A percentile compares a stretch with the other conserved stretches of the same genome.
phyloP scores from a whole-genome alignment of 2,888 invertebrate genomes.

The Apoderus coryli region DNA sequence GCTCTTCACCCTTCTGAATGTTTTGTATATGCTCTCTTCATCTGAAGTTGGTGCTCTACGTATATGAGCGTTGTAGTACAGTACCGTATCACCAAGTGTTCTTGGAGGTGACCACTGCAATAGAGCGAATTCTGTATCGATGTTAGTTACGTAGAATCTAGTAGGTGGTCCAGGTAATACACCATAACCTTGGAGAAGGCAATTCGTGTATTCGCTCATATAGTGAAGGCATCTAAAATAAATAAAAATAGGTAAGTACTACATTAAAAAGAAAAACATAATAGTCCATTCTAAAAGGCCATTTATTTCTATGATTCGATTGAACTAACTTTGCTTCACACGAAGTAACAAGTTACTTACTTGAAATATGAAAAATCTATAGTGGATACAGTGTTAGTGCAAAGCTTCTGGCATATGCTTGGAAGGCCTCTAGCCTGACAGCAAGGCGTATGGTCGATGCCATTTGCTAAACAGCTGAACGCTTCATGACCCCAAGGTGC shows the following conservation, averaged over 20 bases:
- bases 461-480: constrained; percentile 65
- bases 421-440: constrained; percentile 63
- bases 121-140: constrained; percentile 62
- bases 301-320: too few relatives aligned
- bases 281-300: background rate
- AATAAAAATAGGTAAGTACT: constrained; percentile 13
- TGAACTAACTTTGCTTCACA: too few relatives aligned
- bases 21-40: too few relatives aligned
- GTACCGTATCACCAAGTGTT: constrained; percentile 53
- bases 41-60: constrained; percentile 24
- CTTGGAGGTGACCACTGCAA: constrained; percentile 65
- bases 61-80: constrained; percentile 34
- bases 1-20: too few relatives aligned
- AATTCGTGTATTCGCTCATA: constrained; percentile 69
- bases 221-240: constrained; percentile 56
- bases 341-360: constrained; percentile 37
- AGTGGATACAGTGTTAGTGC: constrained; percentile 63
- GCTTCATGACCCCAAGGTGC: constrained; percentile 76
- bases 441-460: constrained; percentile 69
- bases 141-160: constrained; percentile 53
- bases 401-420: constrained; percentile 57
- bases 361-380: constrained; percentile 72
- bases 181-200: constrained; percentile 71
- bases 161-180: constrained; percentile 64
- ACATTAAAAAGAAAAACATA: constrained; percentile 1